These are phyloP conservation scores for Sylvia atricapilla DNA, from an alignment of 2,113 vertebrate genomes.

Conservation along the genomic window DNA sequence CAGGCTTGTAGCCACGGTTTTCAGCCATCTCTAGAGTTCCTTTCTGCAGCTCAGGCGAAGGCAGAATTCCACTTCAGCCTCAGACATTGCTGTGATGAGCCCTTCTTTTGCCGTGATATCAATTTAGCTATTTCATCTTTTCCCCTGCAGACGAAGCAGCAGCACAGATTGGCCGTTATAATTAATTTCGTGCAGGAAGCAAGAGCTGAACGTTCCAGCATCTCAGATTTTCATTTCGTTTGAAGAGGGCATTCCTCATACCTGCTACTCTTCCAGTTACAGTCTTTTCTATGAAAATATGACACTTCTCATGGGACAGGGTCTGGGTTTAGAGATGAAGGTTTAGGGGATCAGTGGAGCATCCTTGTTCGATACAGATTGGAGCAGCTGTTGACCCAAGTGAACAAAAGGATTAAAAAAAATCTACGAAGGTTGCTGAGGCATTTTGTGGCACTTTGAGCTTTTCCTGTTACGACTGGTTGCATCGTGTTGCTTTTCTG, in stretches of 20 bases:
- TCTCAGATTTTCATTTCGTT: not conserved
- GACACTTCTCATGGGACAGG: not conserved
- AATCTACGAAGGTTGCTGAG: rapidly evolving
- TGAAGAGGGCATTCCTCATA: not conserved
- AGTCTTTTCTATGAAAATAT: not conserved
- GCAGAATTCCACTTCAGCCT: not conserved
- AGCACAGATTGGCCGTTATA: not conserved
- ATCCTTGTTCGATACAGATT: not conserved
- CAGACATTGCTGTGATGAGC: not conserved
- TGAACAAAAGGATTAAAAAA: not conserved
- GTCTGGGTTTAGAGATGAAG: not conserved
- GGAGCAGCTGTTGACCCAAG: not conserved
- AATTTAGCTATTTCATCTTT: conserved; percentile 29
- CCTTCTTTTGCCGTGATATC: not conserved
- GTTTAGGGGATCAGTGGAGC: not conserved
- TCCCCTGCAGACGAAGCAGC: conserved; percentile 12
- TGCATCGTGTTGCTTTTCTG: not conserved
- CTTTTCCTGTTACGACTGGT: not conserved
- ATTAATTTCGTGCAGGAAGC: conserved; percentile 19
- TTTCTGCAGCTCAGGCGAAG: not conserved
- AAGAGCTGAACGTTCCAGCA: not conserved
- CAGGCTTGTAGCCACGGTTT: not conserved
- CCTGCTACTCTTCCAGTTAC: not conserved
- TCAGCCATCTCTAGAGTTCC: not conserved
- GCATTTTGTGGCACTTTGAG: not conserved